A percentile compares a stretch with the other conserved stretches of the same genome.
phyloP scores from a whole-genome alignment of 2,113 vertebrate species.

The Anguilla japonica region DNA sequence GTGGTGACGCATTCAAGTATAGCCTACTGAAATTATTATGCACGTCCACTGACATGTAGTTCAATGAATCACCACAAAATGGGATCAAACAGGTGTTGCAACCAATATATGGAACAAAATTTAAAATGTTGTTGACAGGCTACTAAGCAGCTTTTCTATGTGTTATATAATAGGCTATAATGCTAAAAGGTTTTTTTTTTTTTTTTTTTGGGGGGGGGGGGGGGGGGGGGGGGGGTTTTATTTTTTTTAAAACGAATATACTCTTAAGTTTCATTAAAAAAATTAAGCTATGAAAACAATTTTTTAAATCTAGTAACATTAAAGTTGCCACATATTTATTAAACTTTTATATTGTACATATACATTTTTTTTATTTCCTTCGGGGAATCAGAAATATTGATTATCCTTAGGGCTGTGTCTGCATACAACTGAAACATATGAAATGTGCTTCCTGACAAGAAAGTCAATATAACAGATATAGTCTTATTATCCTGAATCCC shows the following conservation, averaged over 20 bases:
- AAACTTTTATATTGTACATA: slow-evolving; percentile 25
- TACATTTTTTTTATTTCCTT: slow-evolving; percentile 42
- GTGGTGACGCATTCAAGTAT: neutral
- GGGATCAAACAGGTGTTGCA: neutral
- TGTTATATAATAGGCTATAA: neutral
- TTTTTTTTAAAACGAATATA: neutral
- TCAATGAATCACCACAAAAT: neutral
- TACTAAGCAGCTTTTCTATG: neutral
- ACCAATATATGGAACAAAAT: neutral
- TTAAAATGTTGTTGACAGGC: neutral
- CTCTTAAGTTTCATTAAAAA: neutral
- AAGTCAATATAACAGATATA: slow-evolving; percentile 24
- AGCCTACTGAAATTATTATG: neutral
- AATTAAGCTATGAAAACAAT: neutral
- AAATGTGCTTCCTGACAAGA: slow-evolving; percentile 41
- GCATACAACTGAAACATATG: slow-evolving; percentile 37
- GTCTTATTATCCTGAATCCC: neutral
- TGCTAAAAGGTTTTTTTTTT: no score
- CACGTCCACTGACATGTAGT: neutral
- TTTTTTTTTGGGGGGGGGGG: no score
- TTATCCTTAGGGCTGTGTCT: slow-evolving; percentile 21
- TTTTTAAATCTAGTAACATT: neutral
- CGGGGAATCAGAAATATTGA: slow-evolving; percentile 27
- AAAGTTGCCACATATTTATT: neutral
- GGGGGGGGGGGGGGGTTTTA: no score